phyloP scores from a whole-genome alignment of 2,888 invertebrate species.

The Malachius bipustulatus region DNA sequence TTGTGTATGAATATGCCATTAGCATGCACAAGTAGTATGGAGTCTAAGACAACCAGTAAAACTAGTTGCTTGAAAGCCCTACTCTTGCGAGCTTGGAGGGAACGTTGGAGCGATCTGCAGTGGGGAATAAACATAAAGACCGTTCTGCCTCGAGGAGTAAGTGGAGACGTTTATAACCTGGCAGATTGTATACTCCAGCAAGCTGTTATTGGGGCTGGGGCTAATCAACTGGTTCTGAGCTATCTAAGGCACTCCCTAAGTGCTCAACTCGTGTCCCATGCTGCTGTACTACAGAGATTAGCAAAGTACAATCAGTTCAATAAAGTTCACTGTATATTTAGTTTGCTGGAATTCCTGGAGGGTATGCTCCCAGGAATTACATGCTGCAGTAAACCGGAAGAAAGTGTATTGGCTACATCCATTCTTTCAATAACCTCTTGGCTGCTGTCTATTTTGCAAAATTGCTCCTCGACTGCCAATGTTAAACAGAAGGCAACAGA shows the following conservation, averaged over 20 bases:
- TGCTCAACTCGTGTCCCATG: conserved; percentile 82
- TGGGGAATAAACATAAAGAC: conserved; percentile 95
- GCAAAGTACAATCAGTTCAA: conserved; percentile 72
- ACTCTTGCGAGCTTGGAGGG: conserved; percentile 81
- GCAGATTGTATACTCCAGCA: conserved; percentile 90
- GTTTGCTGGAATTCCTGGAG: conserved; percentile 75
- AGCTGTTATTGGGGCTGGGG: conserved; percentile 85
- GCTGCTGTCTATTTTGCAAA: conserved; percentile 63
- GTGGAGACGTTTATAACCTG: conserved; percentile 85
- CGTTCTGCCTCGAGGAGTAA: conserved; percentile 78
- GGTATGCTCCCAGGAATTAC: conserved; percentile 49
- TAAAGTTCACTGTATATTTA: conserved; percentile 78
- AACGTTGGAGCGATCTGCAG: conserved; percentile 89
- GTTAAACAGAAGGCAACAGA: conserved; percentile 56
- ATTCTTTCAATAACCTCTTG: conserved; percentile 72
- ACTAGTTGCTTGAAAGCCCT: conserved; percentile 70
- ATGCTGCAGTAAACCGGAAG: conserved; percentile 75
- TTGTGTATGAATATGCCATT: too few species aligned
- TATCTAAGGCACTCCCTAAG: conserved; percentile 87
- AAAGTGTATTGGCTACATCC: conserved; percentile 70
- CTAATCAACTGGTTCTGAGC: conserved; percentile 81
- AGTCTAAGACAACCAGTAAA: conserved; percentile 72
- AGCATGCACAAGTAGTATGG: too few species aligned
- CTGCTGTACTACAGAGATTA: conserved; percentile 77
- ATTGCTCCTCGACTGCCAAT: conserved; percentile 33